Base-by-base conservation (phyloP, 2,797 vertebrate genomes). In the Manis pentadactyla region DNA sequence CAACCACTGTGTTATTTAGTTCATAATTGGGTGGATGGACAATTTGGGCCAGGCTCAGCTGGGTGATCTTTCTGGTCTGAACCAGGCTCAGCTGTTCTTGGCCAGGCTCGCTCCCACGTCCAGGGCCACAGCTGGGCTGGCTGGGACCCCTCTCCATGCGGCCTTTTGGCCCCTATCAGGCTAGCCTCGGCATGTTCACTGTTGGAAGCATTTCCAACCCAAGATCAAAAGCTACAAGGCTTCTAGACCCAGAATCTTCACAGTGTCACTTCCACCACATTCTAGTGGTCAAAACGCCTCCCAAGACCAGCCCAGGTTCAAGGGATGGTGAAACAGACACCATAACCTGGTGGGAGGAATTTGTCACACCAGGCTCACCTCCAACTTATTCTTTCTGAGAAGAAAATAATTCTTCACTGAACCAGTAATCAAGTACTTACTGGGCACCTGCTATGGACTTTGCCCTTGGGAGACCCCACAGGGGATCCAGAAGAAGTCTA, bases 391-490 rank as follows among this genome's bases (percentile, higher is more conserved):
- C 49, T 85, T 92, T 49, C 69, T 7, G 9, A 90, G 19, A 78
- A 95, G 51, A 82, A 95, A 94, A 77, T 59, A 61, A n/a, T 37
- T 81, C n/a, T 66, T 89, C 37, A 31, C 10, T 37, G 59, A 51
- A 66, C 61, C 57, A 49, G 55, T 46, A 68, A 14, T 14, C 46
- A 78, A 82, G 31, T 17, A 14, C 61, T 83, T 63, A 25, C 0
- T 77, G 69, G 86, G 21, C 17, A 57, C 3, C 61, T 82, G 10
- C n/a, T 71, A 29, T 51, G 37, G 23, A 55, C 25, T 42, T 74
- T 1, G 14, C 15, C 39, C 18, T 29, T 39, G 31, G 25, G 34
- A 64, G 42, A 39, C 27, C 27, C 49, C 25, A 21, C 4, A 6
- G 14, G 23, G 53, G 42, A 46, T 18, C 27, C 39, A 86, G 87